A percentile compares a stretch with the other conserved stretches of the same genome.
phyloP scores from a whole-genome alignment of 2,888 invertebrate genomes.

The Lochmaea crataegi region DNA sequence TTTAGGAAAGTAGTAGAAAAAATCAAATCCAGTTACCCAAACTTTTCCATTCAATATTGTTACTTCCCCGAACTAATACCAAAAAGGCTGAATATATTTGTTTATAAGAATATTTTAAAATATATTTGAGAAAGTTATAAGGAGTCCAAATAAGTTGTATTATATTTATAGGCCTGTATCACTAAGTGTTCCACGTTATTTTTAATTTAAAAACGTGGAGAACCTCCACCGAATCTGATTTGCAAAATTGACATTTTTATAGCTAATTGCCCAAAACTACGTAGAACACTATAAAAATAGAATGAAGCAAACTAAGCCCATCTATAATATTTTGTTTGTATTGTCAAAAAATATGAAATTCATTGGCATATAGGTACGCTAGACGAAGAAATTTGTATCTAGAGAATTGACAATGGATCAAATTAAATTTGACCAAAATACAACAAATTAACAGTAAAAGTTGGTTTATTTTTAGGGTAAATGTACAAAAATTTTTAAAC shows the following conservation, averaged over 20 bases:
- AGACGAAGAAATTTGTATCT: conserved; percentile 8
- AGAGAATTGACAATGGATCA: conserved; percentile 25
- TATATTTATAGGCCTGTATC: too few relatives aligned
- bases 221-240: not conserved
- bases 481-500: not conserved
- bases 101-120: not conserved
- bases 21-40: too few relatives aligned
- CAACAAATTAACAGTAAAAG: not conserved
- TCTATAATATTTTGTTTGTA: conserved; percentile 14
- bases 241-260: not conserved
- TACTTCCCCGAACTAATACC: too few relatives aligned
- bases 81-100: too few relatives aligned
- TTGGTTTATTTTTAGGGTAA: not conserved
- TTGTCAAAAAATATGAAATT: conserved; percentile 20
- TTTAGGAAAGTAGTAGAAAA: too few relatives aligned
- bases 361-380: conserved; percentile 10
- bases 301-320: conserved; percentile 9
- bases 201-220: not conserved
- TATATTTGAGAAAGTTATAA: not conserved
- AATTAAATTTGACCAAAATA: not conserved
- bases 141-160: not conserved
- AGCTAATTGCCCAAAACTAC: conserved; percentile 5
- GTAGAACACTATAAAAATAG: conserved; percentile 5
- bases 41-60: too few relatives aligned
- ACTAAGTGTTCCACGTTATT: conserved; percentile 17